phyloP scores from a whole-genome alignment of 2,113 vertebrate species.

The Megaceryle torquata region DNA sequence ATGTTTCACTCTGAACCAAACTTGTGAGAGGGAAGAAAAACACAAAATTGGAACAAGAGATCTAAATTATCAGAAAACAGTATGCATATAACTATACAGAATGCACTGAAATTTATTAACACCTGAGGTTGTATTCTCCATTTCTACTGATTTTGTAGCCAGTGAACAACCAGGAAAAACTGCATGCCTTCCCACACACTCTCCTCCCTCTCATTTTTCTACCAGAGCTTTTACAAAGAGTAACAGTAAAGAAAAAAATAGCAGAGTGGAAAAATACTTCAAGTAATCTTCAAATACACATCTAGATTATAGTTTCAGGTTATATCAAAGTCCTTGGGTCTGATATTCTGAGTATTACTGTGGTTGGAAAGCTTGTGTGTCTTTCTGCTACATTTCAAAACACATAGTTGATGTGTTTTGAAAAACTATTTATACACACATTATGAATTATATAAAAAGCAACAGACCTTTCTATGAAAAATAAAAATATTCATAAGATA shows the following conservation, averaged over 20 bases:
- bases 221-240: not conserved
- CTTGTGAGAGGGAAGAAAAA: slow-evolving; percentile 63
- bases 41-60: not conserved
- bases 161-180: not conserved
- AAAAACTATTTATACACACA: not conserved
- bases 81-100: not conserved
- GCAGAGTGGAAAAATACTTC: not conserved
- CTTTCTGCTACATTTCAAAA: not conserved
- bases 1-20: slow-evolving; percentile 94
- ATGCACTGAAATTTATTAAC: not conserved
- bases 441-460: not conserved
- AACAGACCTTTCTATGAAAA: not conserved
- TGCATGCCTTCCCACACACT: not conserved
- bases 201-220: not conserved
- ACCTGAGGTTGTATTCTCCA: not conserved
- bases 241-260: not conserved
- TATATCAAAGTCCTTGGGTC: not conserved
- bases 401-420: not conserved
- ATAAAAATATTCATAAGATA: not conserved
- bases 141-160: not conserved
- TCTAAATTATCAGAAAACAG: not conserved
- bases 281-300: not conserved
- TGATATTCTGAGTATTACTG: not conserved
- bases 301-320: not conserved
- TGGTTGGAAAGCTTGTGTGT: not conserved